Evolutionary conservation across 1,140 invertebrate species (phyloP).

Genomic region (Antheraea mylitta): DNA sequence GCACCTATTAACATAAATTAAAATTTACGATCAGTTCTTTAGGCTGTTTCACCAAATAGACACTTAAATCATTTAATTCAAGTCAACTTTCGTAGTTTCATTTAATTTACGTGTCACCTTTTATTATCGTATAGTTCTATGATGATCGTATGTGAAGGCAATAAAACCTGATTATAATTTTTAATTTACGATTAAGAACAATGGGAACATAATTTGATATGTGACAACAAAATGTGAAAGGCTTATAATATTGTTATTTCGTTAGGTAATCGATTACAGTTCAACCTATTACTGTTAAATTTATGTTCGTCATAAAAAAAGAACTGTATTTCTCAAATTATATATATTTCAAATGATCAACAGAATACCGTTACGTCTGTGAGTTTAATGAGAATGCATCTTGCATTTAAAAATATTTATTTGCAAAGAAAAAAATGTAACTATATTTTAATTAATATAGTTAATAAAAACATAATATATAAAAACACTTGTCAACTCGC

Average conservation of each 20-base stretch:
- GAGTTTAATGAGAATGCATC: too few relatives aligned
- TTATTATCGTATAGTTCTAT: conserved; percentile 8
- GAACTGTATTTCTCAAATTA: too few relatives aligned
- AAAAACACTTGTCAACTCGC: too few relatives aligned
- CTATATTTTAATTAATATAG: too few relatives aligned
- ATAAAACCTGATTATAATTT: conserved; percentile 20
- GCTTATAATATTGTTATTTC: not conserved
- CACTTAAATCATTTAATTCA: conserved; percentile 27
- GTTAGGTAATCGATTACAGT: not conserved
- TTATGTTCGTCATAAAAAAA: too few relatives aligned
- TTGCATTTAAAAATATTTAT: too few relatives aligned
- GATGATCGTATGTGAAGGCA: conserved; percentile 19
- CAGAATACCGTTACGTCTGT: too few relatives aligned
- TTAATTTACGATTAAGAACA: conserved; percentile 21
- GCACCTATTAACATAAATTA: conserved; percentile 29
- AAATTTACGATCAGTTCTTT: conserved; percentile 25
- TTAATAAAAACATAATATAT: too few relatives aligned
- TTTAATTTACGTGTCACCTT: conserved; percentile 10
- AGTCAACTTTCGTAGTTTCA: conserved; percentile 13
- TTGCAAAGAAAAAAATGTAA: too few relatives aligned
- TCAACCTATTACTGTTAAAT: too few relatives aligned
- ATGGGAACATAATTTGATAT: conserved; percentile 14
- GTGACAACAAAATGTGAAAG: conserved; percentile 1
- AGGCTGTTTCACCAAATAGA: conserved; percentile 22
- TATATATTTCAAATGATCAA: too few relatives aligned